phyloP scores from a whole-genome alignment of 2,113 vertebrate genomes.

The Octodon degus region DNA sequence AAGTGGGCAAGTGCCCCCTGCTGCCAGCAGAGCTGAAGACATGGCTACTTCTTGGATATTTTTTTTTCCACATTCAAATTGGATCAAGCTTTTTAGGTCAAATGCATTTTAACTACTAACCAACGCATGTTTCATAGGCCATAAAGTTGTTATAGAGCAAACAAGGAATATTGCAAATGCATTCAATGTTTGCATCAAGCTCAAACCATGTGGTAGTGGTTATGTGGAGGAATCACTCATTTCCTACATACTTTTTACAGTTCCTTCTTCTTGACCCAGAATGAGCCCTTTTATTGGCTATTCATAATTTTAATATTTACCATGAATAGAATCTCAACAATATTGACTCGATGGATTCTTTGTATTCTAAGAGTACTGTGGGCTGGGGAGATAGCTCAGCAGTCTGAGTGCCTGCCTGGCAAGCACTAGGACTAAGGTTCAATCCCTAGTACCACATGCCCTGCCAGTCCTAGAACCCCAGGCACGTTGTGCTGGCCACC shows the following conservation, averaged over 20 bases:
- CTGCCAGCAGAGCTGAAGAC: not conserved
- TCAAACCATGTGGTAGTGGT: constrained; percentile 53
- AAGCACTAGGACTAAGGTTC: no score
- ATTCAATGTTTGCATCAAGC: constrained; percentile 6
- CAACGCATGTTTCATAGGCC: constrained; percentile 60
- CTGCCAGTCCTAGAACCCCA: no score
- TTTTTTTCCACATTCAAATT: constrained; percentile 45
- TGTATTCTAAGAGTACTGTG: constrained; percentile 47
- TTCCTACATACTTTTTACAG: constrained; percentile 31
- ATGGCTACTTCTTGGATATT: not conserved
- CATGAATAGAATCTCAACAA: constrained; percentile 57
- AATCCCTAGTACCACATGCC: no score
- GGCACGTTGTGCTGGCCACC: no score
- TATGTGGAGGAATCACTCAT: not conserved
- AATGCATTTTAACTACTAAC: constrained; percentile 63
- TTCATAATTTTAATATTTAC: constrained; percentile 59
- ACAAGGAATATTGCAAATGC: constrained; percentile 46
- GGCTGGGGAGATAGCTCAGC: no score
- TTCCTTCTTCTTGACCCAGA: not conserved
- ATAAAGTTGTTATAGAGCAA: constrained; percentile 63
- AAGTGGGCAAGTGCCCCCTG: not conserved
- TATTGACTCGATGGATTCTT: constrained; percentile 45
- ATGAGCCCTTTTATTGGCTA: constrained; percentile 35
- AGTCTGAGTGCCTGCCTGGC: no score
- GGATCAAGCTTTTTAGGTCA: constrained; percentile 61